Base-by-base conservation (phyloP, 1,140 invertebrate species). In the Neuroterus valhalla region DNA sequence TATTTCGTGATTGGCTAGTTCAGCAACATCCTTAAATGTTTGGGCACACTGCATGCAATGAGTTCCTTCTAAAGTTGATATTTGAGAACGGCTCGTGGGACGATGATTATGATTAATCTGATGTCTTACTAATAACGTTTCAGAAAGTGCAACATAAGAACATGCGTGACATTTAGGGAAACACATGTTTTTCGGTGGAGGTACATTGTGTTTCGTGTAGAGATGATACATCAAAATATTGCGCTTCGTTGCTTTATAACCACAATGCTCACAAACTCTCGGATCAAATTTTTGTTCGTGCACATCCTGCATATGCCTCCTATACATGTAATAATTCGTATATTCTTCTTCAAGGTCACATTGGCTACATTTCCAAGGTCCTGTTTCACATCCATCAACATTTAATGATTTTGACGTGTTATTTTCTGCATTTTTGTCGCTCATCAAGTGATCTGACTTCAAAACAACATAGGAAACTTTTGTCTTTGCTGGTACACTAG, bases 201-300 rank as follows among this genome's bases (percentile, higher is more conserved):
- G 91, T 4, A 96, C 90, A 66, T 93, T 93, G 89, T 97, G 96
- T 82, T 95, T 95, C 3, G 93, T 94, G 74, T 95, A 95, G 83
- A 95, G 88, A 87, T 97, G 96, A 84, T 96, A 95, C 82, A 95
- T 90, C 45, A 96, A 88, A 68, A 95, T 92, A 79, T 95, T 95
- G 67, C 95, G 91, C 81, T 95, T 96, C 0, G 89, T 91, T 14
- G 95, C 94, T 80, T 94, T 94, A 77, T 94, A 93, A 0, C 96
- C 96, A 88, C 96, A 97, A 81, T 96, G 93, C 85, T 96, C 95
- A 87, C 96, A 97, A 70, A 97, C 92, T 26, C 93, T 91, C 2
- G 93, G 90, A 85, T 96, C 94, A 73, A 96, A 95, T 77, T 94
- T 94, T 80, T 96, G 94, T 80, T 94, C 93, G 81, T 97, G 96